Evolutionary conservation across 2,797 vertebrate genomes (phyloP).

Genomic region (Sebastiscus tertius): DNA sequence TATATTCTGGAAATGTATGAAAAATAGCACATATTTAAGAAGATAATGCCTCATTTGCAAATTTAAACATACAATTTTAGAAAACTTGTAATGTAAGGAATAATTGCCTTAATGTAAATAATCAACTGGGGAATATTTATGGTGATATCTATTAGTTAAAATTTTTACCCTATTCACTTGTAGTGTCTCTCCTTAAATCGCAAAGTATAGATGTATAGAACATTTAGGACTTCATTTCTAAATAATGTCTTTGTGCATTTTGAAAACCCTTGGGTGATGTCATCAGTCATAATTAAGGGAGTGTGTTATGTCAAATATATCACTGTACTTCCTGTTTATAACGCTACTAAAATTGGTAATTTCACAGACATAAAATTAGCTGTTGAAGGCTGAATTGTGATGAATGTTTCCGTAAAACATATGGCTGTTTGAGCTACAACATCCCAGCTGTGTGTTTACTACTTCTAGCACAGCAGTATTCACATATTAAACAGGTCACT

Average conservation of each 20-base stretch:
- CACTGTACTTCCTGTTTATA: background rate
- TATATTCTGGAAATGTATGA: too few relatives aligned
- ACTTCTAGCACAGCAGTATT: background rate
- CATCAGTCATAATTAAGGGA: background rate
- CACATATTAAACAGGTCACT: slow-evolving; percentile 22
- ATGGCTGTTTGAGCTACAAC: background rate
- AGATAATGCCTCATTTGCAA: too few relatives aligned
- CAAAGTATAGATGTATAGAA: background rate
- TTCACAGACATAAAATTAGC: background rate
- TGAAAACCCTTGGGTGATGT: background rate
- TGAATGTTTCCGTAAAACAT: background rate
- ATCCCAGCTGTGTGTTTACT: slow-evolving; percentile 14
- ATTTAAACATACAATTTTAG: too few relatives aligned
- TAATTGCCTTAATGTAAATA: too few relatives aligned
- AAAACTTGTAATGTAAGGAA: too few relatives aligned
- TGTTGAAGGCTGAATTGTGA: background rate
- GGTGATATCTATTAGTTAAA: too few relatives aligned
- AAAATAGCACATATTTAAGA: too few relatives aligned
- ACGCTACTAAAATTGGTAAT: background rate
- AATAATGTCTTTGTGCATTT: background rate
- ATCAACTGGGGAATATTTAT: too few relatives aligned
- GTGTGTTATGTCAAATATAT: background rate
- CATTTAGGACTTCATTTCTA: background rate
- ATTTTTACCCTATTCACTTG: too few relatives aligned
- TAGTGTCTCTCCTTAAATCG: background rate